Base-by-base conservation (phyloP, 2,888 invertebrate species). In the Drosophila maculinotata region DNA sequence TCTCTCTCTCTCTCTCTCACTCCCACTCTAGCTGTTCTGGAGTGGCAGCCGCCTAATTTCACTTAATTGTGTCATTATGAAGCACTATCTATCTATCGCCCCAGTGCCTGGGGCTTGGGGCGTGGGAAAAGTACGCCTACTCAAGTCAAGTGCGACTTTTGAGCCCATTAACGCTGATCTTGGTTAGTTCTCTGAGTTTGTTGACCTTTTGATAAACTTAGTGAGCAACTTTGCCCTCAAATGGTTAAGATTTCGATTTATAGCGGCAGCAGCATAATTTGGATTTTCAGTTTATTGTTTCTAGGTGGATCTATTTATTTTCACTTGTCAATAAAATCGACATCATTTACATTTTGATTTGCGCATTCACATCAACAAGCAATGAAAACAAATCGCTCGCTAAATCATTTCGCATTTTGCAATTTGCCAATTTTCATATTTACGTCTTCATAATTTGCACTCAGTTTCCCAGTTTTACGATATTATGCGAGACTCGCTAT, bases 1-100 rank as follows among this genome's bases (percentile, higher is more conserved):
- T 12, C 1, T 9, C 2, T 10, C 7, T 28, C 5, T 2, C 4
- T 5, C 9, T 2, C n/a, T 10, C 12, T 20, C 2, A 9, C 1
- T 9, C 2, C 7, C 7, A 15, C 5, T 2, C 4, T 5, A n/a
- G n/a, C n/a, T 12, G 17, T 9, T 49, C 17, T 49, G 33, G 45
- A 83, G 80, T 79, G 76, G 67, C 60, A 65, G 72, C 47, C 69
- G 52, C 67, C 45, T 85, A 76, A 89, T 89, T 82, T 73, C 65
- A 70, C 75, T 75, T 87, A 89, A 87, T 89, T 89, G 78, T 76
- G 74, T 80, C 83, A 73, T 87, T 85, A 89, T 75, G 79, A 12
- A 36, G 68, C 53, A 49, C 41, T 65, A 67, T 85, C 58, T 56
- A 12, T n/a, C n/a, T n/a, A n/a, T n/a, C 2, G 56, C 15, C 64